Base-by-base conservation (phyloP, 2,888 invertebrate genomes). In the Limnephilus rhombicus region DNA sequence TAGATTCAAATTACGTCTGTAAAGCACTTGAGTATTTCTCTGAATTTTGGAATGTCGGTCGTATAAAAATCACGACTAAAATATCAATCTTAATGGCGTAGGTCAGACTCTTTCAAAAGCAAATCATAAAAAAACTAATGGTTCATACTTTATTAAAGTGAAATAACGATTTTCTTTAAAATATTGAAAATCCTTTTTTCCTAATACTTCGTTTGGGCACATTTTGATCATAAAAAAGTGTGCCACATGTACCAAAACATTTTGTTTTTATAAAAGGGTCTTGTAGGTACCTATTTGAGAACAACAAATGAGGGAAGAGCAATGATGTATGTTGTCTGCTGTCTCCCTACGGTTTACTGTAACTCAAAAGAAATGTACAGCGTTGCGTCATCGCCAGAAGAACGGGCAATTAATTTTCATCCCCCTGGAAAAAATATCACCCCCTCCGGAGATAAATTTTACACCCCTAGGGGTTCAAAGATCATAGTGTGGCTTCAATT, bases 381-480 rank as follows among this genome's bases (percentile, higher is more conserved):
- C 86, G 53, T 90, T 90, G 90, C 93, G 93, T 93, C 93, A 93
- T 93, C 92, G 91, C 90, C 90, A 91, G 88, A 85, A 83, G 85
- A 91, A 93, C 91, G 89, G 93, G 92, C 93, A 93, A 93, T 93
- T 93, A 93, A 93, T 93, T 93, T 80, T 89, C 53, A 85, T 53
- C 80, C 92, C 92, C 92, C 90, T 37, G 18, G 29, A 53, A 91
- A 89, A 91, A 92, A 89, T 53, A 81, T 41, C 80, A 53, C 80
- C 91, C 86, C 91, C 91, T 85, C 80, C 29, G 82, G 34, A 81
- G 91, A 92, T 90, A 91, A 90, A 82, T 68, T 86, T 68, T 91
- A 81, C 90, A 85, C 89, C 90, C 92, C 89, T 85, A 53, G 86
- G 82, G 91, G 91, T 81, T 92, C 91, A 92, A 92, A 92, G 92